These are phyloP conservation scores for Cryptomyrus ogoouensis DNA, from an alignment of 2,113 vertebrate genomes.

Conservation along the genomic window DNA sequence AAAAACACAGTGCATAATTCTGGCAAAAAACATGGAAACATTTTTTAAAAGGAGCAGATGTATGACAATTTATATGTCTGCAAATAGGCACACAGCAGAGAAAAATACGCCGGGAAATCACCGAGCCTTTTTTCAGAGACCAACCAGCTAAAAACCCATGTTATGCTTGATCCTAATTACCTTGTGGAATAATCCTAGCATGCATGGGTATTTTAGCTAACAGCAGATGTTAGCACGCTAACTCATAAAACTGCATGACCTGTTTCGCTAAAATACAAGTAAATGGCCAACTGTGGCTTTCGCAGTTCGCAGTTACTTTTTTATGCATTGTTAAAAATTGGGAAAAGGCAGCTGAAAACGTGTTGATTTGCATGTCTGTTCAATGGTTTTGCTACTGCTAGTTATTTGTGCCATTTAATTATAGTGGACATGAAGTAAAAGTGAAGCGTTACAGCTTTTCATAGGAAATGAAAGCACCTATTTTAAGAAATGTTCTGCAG, in stretches of 20 bases:
- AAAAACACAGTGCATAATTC: neutral
- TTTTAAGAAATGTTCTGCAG: neutral
- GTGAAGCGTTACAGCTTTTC: neutral
- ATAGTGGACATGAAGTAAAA: neutral
- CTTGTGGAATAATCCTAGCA: neutral
- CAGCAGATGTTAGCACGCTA: neutral
- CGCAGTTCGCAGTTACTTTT: neutral
- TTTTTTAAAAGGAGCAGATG: neutral
- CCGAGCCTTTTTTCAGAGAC: neutral
- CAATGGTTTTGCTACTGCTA: neutral
- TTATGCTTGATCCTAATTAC: neutral
- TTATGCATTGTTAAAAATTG: neutral
- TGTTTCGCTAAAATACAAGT: neutral
- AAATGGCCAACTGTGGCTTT: neutral
- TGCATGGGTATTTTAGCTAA: neutral
- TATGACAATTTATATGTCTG: neutral
- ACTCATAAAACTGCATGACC: neutral
- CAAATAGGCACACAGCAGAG: neutral
- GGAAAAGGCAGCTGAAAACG: neutral
- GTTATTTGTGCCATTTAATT: neutral
- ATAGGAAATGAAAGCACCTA: neutral
- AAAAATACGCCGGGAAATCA: neutral
- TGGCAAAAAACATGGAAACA: neutral
- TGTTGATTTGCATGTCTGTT: neutral
- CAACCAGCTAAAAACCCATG: neutral